Percentiles rank a stretch among this genome's conserved stretches.
Conservation (phyloP, 1,140 invertebrate genomes). For the Leptinotarsa undecemlineata region DNA sequence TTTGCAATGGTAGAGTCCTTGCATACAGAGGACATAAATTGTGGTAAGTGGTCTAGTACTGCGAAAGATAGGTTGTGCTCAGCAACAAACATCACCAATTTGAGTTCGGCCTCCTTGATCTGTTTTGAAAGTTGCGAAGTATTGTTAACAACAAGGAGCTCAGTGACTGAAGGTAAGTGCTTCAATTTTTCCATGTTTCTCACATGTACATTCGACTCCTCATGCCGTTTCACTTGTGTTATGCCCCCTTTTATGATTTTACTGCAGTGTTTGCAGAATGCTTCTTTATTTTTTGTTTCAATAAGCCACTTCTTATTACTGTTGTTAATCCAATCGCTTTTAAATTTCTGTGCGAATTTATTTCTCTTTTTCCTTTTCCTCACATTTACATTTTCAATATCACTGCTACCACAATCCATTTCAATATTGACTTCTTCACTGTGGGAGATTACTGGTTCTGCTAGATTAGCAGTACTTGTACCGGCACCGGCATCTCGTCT, state of each 20-base stretch:
- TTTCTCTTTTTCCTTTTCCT: not conserved
- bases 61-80: conserved; percentile 28
- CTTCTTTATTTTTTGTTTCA: not conserved
- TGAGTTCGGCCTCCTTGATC: conserved; percentile 23
- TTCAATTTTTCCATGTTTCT: not conserved
- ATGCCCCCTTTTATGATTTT: not conserved
- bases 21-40: conserved; percentile 16
- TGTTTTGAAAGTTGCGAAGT: not conserved
- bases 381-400: conserved; percentile 1
- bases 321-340: not conserved
- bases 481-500: not conserved
- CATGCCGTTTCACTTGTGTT: not conserved
- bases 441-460: not conserved
- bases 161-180: not conserved
- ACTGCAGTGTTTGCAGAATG: conserved; percentile 1
- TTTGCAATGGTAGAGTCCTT: conserved; percentile 24
- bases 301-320: not conserved
- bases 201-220: not conserved
- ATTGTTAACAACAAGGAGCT: conserved; percentile 1
- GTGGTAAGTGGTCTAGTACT: conserved; percentile 25
- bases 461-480: too few species aligned
- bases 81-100: conserved; percentile 20
- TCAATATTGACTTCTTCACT: conserved; percentile 1
- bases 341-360: conserved; percentile 6
- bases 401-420: not conserved